Conservation (phyloP, 2,888 invertebrate genomes). For the Physocephala rufipes region DNA sequence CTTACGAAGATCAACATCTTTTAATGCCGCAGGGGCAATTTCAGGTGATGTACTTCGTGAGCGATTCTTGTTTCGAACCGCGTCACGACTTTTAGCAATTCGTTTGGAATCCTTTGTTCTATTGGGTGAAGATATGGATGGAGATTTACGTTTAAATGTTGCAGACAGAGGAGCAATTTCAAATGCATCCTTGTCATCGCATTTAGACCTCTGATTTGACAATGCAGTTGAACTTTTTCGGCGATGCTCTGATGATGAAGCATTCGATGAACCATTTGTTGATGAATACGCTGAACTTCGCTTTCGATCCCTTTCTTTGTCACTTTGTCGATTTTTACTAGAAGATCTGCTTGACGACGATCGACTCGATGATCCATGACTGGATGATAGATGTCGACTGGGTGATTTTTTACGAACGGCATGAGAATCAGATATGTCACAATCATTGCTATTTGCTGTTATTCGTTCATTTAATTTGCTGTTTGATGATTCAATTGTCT, state of each 20-base stretch:
- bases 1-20: conserved; percentile 32
- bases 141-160: conserved; percentile 56
- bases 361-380: conserved; percentile 38
- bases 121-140: conserved; percentile 55
- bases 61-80: conserved; percentile 44
- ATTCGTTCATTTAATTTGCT: conserved; percentile 24
- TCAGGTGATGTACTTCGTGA: conserved; percentile 59
- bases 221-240: conserved; percentile 45
- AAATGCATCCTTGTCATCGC: conserved; percentile 50
- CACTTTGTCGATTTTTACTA: conserved; percentile 48
- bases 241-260: conserved; percentile 49
- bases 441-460: conserved; percentile 42
- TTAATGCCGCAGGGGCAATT: conserved; percentile 37
- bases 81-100: conserved; percentile 45
- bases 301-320: conserved; percentile 52
- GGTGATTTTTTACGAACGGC: conserved; percentile 59
- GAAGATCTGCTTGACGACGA: conserved; percentile 47
- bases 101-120: conserved; percentile 53
- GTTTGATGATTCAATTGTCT: conserved; percentile 14
- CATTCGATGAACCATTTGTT: conserved; percentile 52
- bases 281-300: conserved; percentile 41
- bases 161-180: conserved; percentile 48
- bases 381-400: conserved; percentile 42
- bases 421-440: conserved; percentile 37
- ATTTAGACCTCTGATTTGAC: conserved; percentile 38